Conservation (phyloP, 2,888 invertebrate genomes). For the Synergus laeviventris region DNA sequence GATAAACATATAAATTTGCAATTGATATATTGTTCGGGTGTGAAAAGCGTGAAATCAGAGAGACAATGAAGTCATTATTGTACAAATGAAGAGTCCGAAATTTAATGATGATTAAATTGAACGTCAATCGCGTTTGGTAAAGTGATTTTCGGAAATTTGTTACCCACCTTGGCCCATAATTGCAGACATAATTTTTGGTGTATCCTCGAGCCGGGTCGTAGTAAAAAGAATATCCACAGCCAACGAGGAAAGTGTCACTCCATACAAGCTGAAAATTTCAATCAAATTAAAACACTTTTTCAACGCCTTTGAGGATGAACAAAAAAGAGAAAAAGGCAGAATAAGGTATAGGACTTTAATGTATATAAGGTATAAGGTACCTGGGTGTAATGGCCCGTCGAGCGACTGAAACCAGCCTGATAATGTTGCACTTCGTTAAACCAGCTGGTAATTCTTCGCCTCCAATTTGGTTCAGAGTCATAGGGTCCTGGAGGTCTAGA, state of each 20-base stretch:
- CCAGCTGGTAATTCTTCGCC: constrained; percentile 87
- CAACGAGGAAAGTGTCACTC: constrained; percentile 90
- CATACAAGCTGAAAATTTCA: constrained; percentile 84
- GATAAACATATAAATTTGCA: not conserved
- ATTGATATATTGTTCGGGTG: not conserved
- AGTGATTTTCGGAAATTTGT: constrained; percentile 54
- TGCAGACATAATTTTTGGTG: constrained; percentile 90
- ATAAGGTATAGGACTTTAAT: not conserved
- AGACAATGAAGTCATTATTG: not conserved
- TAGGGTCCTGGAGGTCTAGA: constrained; percentile 80
- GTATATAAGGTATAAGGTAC: constrained; percentile 74
- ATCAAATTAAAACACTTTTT: not conserved
- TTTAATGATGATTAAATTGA: not conserved
- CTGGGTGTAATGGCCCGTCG: constrained; percentile 91
- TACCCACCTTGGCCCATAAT: constrained; percentile 86
- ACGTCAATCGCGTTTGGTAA: not conserved
- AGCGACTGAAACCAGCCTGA: constrained; percentile 80
- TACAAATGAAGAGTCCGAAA: not conserved
- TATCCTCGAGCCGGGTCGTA: constrained; percentile 85
- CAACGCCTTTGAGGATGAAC: not conserved
- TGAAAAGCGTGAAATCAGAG: not conserved
- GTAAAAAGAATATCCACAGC: constrained; percentile 92
- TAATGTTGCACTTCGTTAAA: constrained; percentile 85
- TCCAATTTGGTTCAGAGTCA: constrained; percentile 84
- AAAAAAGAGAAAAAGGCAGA: not conserved